Evolutionary conservation across 2,888 invertebrate species (phyloP), one percentile per base, ranked within the genome.

Genomic region (Colostygia pectinataria): DNA sequence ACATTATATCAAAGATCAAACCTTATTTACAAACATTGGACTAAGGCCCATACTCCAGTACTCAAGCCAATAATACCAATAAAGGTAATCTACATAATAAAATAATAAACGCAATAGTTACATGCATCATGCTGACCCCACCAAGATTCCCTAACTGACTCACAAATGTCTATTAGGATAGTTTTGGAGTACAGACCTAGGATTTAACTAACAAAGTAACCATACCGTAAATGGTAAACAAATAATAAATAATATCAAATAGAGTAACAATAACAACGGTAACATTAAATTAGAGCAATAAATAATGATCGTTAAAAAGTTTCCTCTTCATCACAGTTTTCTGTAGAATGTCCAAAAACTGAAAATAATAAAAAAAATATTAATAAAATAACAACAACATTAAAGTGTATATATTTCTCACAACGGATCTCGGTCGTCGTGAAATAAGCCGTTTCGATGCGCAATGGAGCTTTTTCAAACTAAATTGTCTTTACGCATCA

Each of bases 261-360:
- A 43, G 14, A 42, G 41, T 65, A 75, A 74, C 80, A 89, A 80
- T 70, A 83, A 85, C 78, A 87, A 83, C 71, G 82, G 86, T 88
- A 89, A 88, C 86, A 77, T 80, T 81, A 79, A 77, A 77, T 74
- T 79, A 82, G 71, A 65, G 65, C 55, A 80, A 76, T 77, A 75
- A 79, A 74, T 76, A 79, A 74, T 76, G 77, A 59, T 56, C 65
- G 63, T 83, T 93, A 96, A 91, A 93, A 96, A 58, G 95, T 96
- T 87, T 96, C 95, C 71, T 94, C 94, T 79, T 96, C 97, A 80
- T 95, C 94, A 90, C 98, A 98, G 77, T 96, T 94, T 72, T 93
- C 93, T 15, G 96, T 95, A 66, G 93, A 92, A 77, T 98, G 98
- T 38, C 97, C 98, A 87, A 98, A 98, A 62, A 94, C 97, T 97